Base-by-base conservation (phyloP, 92 coral and sea anemone genomes). In the Zoanthus gigantus region DNA sequence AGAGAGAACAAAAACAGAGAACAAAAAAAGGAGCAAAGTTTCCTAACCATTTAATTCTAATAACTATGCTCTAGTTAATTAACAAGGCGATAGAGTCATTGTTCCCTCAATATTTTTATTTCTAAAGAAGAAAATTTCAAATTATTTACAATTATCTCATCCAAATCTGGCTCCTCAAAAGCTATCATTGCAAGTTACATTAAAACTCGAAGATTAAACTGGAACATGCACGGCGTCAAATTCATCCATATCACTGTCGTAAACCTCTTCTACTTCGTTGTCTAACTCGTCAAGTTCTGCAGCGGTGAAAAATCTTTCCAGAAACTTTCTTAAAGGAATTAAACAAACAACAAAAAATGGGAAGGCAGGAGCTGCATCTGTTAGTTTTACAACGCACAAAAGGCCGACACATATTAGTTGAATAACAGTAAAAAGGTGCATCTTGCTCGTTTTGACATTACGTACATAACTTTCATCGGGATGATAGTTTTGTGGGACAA, bases 171-270 rank as follows among this genome's bases (percentile, higher is more conserved):
- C 56, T 50, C 56, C 9, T 50, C 12, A 50, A 50, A 50, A 7
- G 12, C 56, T 50, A 7, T 2, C 11, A 50, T 50, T 50, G 9
- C 9, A 11, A 50, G 9, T 50, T 37, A 37, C 42, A 37, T 37
- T 37, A 37, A 37, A 37, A 37, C 42, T 37, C 42, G 42, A 37
- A 50, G 69, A 63, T 91, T 79, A 96, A 57, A 96, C 86, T 60
- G 99, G 99, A 16, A 94, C 95, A 71, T 92, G 99, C 34, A 97
- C 93, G 10, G 95, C 83, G 32, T 97, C 99, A 78, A 89, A 97
- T 78, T 97, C 99, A 79, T 97, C 99, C 84, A 92, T 69, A 75
- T 97, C 99, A 75, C 96, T 94, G 72, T 97, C 99, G 44, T 95
- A 92, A 18, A 90, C 92, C 71, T 95, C 98, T 50, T 97, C 99